phyloP scores from a whole-genome alignment of 1,140 invertebrate species.

The Zaprionus capensis region DNA sequence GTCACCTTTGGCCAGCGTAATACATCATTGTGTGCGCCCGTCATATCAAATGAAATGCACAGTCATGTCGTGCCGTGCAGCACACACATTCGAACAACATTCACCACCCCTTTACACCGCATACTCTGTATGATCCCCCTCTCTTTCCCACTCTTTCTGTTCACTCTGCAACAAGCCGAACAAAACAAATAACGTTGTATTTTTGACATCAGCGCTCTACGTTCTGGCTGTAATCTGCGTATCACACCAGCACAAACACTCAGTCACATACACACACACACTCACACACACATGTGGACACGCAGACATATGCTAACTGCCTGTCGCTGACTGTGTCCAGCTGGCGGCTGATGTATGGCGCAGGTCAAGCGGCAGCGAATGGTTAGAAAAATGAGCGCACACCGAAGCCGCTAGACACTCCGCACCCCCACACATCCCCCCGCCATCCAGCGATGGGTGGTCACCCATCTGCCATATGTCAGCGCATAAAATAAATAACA shows the following conservation, averaged over 20 bases:
- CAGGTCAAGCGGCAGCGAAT: constrained; percentile 66
- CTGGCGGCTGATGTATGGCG: constrained; percentile 67
- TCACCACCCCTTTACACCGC: constrained; percentile 30
- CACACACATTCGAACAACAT: constrained; percentile 21
- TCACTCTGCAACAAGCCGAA: constrained; percentile 22
- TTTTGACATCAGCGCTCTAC: constrained; percentile 65
- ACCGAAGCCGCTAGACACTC: constrained; percentile 5
- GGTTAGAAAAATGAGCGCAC: constrained; percentile 69
- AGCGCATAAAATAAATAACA: constrained; percentile 71
- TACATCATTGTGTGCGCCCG: constrained; percentile 65
- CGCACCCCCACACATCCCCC: background rate
- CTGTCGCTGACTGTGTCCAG: constrained; percentile 23
- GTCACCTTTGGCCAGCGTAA: constrained; percentile 73
- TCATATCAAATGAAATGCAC: constrained; percentile 79
- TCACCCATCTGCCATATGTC: constrained; percentile 67
- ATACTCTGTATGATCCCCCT: too few species aligned
- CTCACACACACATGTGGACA: constrained; percentile 7
- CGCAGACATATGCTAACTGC: constrained; percentile 5
- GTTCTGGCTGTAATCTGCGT: constrained; percentile 45
- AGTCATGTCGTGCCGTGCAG: constrained; percentile 56
- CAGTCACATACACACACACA: constrained; percentile 39
- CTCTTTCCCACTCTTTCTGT: background rate
- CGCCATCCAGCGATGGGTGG: constrained; percentile 26
- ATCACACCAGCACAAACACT: constrained; percentile 36
- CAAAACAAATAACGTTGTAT: constrained; percentile 78